Conservation (phyloP, 2,888 invertebrate genomes). For the Ormyrus pomaceus region DNA sequence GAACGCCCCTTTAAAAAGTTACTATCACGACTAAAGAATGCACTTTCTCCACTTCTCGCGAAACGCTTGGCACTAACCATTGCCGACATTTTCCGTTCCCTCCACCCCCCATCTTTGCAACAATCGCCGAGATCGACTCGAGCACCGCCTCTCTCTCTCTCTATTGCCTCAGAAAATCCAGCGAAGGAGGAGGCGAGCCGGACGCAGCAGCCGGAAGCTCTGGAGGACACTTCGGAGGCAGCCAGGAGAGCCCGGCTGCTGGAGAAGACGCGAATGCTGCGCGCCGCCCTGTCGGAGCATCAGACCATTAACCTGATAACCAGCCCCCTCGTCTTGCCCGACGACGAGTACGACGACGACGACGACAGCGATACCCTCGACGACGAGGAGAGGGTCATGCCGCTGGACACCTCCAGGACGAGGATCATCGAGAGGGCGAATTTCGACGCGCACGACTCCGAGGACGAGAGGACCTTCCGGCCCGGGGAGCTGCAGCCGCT, state of each 20-base stretch:
- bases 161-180: too few relatives aligned
- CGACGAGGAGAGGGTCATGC: background rate
- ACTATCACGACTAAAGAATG: too few relatives aligned
- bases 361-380: background rate
- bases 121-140: background rate
- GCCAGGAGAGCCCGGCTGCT: constrained; percentile 20
- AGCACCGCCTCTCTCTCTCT: background rate
- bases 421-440: constrained; percentile 2
- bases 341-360: background rate
- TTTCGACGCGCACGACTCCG: background rate
- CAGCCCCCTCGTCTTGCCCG: background rate
- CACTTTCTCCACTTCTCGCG: too few relatives aligned
- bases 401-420: constrained; percentile 34
- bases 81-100: background rate
- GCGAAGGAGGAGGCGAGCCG: background rate
- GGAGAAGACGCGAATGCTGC: constrained; percentile 15
- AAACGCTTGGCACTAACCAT: too few relatives aligned
- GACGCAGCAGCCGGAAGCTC: background rate
- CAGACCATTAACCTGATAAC: background rate
- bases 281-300: background rate
- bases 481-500: background rate
- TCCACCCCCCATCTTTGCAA: background rate
- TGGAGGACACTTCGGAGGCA: constrained; percentile 6
- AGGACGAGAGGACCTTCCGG: constrained; percentile 28
- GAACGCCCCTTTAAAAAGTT: too few relatives aligned